Conservation (phyloP, 2,888 invertebrate species). For the Folsomia candida region DNA sequence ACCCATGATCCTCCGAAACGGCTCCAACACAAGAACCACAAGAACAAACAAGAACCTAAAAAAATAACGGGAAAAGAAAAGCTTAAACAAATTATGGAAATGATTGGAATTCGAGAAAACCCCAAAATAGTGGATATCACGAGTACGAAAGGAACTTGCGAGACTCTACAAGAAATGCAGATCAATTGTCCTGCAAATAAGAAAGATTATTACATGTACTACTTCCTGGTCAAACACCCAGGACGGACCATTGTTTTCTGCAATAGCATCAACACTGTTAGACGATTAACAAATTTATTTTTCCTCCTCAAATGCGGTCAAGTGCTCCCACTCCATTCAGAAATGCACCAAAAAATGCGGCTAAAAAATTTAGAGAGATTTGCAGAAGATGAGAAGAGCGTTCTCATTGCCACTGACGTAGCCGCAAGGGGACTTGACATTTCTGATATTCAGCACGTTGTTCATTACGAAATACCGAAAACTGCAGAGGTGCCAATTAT, state of each 20-base stretch:
- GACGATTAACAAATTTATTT: slow-evolving; percentile 65
- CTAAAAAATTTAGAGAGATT: slow-evolving; percentile 87
- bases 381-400: slow-evolving; percentile 66
- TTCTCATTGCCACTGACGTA: slow-evolving; percentile 91
- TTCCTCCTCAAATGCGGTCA: slow-evolving; percentile 68
- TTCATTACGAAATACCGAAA: slow-evolving; percentile 94
- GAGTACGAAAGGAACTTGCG: slow-evolving; percentile 74
- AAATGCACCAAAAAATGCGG: slow-evolving; percentile 91
- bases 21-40: slow-evolving; percentile 50
- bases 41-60: slow-evolving; percentile 54
- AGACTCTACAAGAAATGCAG: slow-evolving; percentile 77
- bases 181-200: slow-evolving; percentile 74
- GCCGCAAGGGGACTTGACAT: slow-evolving; percentile 97
- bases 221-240: slow-evolving; percentile 77
- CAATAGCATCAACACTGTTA: slow-evolving; percentile 90
- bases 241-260: slow-evolving; percentile 92
- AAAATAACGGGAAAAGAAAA: slow-evolving; percentile 71
- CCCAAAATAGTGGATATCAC: slow-evolving; percentile 94
- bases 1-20: slow-evolving; percentile 74
- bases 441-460: slow-evolving; percentile 85
- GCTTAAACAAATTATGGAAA: slow-evolving; percentile 70
- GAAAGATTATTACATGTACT: slow-evolving; percentile 90
- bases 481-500: slow-evolving; percentile 85
- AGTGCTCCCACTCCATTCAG: slow-evolving; percentile 77
- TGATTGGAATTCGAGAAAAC: slow-evolving; percentile 74